phyloP scores from a whole-genome alignment of 2,113 vertebrate genomes.

The Chloroceryle aenea region DNA sequence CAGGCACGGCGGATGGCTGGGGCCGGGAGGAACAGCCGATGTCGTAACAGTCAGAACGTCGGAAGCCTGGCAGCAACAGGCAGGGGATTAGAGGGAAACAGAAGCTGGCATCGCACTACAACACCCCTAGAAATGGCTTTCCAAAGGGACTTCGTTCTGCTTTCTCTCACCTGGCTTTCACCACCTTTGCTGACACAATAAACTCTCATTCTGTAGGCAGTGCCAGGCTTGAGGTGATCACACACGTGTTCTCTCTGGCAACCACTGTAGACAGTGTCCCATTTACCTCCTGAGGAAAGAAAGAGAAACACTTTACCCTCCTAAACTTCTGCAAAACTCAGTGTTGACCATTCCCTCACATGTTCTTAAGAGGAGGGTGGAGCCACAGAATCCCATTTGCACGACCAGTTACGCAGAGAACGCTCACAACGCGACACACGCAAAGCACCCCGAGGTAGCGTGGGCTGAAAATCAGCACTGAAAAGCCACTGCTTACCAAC shows the following conservation, averaged over 20 bases:
- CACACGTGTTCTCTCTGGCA: constrained; percentile 75
- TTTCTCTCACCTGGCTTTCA: constrained; percentile 76
- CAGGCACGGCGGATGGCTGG: constrained; percentile 45
- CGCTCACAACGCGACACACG: rapidly evolving
- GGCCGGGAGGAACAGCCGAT: constrained; percentile 72
- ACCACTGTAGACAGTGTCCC: constrained; percentile 77
- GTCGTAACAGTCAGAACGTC: constrained; percentile 76
- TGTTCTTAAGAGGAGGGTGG: too few species aligned
- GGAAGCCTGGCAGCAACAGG: constrained; percentile 68
- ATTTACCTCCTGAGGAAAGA: constrained; percentile 70
- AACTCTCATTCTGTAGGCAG: constrained; percentile 76
- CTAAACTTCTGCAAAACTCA: neutral
- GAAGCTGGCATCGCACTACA: neutral
- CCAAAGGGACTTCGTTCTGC: neutral
- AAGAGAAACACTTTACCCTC: neutral
- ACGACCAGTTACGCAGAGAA: neutral
- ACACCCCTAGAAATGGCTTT: neutral
- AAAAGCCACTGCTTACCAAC: constrained; percentile 60
- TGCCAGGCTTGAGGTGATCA: constrained; percentile 76
- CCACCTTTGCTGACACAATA: constrained; percentile 75
- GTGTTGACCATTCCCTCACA: neutral
- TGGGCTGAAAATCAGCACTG: neutral
- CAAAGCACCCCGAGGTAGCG: rapidly evolving
- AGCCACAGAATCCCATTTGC: neutral
- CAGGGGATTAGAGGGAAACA: neutral